Percentiles rank a stretch among this genome's conserved stretches.
Evolutionary conservation across 2,888 invertebrate species (phyloP).

Genomic region (Mythimna loreyi): DNA sequence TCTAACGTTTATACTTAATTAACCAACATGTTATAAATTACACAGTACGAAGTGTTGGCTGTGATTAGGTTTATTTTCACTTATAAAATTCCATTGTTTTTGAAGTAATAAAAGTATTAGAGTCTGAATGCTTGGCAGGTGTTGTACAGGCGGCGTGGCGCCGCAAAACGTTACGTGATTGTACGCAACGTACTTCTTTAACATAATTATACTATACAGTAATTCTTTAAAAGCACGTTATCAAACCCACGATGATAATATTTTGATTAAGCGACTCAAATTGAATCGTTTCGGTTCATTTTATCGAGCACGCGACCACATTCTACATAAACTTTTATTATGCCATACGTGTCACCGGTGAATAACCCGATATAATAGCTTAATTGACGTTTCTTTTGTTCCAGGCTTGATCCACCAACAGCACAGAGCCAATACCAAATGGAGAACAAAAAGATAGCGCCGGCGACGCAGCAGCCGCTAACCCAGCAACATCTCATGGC

Average conservation of each 20-base stretch:
- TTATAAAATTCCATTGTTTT: constrained; percentile 28
- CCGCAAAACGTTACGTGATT: constrained; percentile 66
- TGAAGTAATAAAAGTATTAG: constrained; percentile 33
- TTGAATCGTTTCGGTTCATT: constrained; percentile 76
- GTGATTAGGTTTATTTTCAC: constrained; percentile 22
- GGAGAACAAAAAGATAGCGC: constrained; percentile 92
- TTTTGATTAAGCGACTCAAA: constrained; percentile 77
- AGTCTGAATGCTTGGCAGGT: constrained; percentile 29
- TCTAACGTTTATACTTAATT: not conserved
- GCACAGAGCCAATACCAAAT: constrained; percentile 91
- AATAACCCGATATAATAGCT: constrained; percentile 40
- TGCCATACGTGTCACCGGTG: constrained; percentile 44
- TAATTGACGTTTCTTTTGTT: constrained; percentile 74
- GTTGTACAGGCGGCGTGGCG: constrained; percentile 29
- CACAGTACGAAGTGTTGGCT: constrained; percentile 11
- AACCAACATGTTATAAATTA: constrained; percentile 14
- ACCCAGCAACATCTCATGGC: constrained; percentile 87
- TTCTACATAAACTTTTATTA: constrained; percentile 51
- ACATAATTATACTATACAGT: constrained; percentile 48
- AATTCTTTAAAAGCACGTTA: constrained; percentile 70
- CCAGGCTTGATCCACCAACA: constrained; percentile 94
- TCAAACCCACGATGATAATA: constrained; percentile 75
- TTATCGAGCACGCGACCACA: constrained; percentile 68
- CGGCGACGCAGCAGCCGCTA: constrained; percentile 90
- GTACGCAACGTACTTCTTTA: constrained; percentile 64